These are phyloP conservation scores for Cyphomyrus plagiostoma DNA, from an alignment of 2,113 vertebrate species.

Conservation along the genomic window DNA sequence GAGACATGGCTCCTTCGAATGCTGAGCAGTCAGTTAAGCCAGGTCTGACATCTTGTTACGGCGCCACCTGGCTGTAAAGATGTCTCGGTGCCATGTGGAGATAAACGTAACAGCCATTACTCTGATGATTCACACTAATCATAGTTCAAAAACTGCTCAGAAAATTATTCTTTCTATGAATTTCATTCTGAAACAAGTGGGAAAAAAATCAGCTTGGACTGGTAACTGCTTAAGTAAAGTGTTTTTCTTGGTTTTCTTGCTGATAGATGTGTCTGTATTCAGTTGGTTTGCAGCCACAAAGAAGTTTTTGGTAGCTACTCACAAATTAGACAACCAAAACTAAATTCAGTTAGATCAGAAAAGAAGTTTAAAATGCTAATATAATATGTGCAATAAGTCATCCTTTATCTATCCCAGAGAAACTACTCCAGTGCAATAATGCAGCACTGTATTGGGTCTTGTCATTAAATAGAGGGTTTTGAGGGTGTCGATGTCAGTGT, in stretches of 20 bases:
- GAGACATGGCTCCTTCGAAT: background rate
- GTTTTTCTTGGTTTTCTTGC: background rate
- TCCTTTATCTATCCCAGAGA: background rate
- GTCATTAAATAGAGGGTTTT: background rate
- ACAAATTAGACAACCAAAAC: background rate
- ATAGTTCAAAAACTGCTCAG: background rate
- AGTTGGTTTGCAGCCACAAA: background rate
- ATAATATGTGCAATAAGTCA: background rate
- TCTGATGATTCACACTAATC: background rate
- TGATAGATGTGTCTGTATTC: background rate
- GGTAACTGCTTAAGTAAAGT: background rate
- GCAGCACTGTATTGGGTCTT: background rate
- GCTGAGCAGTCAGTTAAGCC: background rate
- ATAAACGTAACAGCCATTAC: background rate
- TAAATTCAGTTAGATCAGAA: background rate
- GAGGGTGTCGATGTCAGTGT: background rate
- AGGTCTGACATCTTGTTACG: background rate
- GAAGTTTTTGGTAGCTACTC: background rate
- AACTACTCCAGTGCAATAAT: background rate
- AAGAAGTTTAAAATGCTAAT: background rate
- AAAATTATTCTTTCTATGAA: background rate
- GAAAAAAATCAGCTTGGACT: background rate
- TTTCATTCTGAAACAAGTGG: background rate
- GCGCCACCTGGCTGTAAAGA: background rate
- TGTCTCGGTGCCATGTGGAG: background rate